phyloP scores from a whole-genome alignment of 2,888 invertebrate genomes.

The Leptinotarsa tumamoca region DNA sequence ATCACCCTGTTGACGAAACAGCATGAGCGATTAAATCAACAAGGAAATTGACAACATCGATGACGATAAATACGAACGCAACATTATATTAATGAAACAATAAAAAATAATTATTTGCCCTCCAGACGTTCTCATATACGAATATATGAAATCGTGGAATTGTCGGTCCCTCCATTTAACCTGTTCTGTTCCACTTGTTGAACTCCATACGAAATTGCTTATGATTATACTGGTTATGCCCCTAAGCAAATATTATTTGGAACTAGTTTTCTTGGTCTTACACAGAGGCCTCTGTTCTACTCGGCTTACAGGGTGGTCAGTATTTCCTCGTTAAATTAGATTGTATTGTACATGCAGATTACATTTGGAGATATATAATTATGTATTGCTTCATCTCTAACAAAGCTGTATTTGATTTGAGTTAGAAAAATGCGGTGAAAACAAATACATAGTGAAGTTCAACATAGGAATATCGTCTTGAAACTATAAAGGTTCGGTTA shows the following conservation, averaged over 20 bases:
- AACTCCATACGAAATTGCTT: conserved; percentile 40
- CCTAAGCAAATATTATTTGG: conserved; percentile 40
- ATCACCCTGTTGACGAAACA: neutral
- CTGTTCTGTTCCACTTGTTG: conserved; percentile 42
- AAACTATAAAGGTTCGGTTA: too few species aligned
- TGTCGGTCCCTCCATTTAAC: conserved; percentile 28
- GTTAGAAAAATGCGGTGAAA: too few species aligned
- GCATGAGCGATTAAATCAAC: neutral
- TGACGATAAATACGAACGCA: conserved; percentile 1
- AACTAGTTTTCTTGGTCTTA: conserved; percentile 38
- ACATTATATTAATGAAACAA: conserved; percentile 1
- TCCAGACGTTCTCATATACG: conserved; percentile 15
- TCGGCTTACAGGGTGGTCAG: conserved; percentile 18
- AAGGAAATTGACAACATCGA: conserved; percentile 3
- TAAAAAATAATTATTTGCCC: conserved; percentile 15
- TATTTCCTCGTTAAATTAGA: neutral
- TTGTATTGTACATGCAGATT: neutral
- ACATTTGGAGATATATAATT: neutral
- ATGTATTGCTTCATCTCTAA: neutral
- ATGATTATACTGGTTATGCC: conserved; percentile 43
- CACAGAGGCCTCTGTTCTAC: conserved; percentile 29
- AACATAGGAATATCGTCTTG: too few species aligned
- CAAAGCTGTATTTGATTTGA: too few species aligned
- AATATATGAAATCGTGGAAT: conserved; percentile 12
- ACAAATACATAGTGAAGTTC: too few species aligned